A percentile compares a stretch with the other conserved stretches of the same genome.
These are phyloP conservation scores for Pristiophorus japonicus DNA, from an alignment of 2,113 vertebrate species.

Conservation along the genomic window DNA sequence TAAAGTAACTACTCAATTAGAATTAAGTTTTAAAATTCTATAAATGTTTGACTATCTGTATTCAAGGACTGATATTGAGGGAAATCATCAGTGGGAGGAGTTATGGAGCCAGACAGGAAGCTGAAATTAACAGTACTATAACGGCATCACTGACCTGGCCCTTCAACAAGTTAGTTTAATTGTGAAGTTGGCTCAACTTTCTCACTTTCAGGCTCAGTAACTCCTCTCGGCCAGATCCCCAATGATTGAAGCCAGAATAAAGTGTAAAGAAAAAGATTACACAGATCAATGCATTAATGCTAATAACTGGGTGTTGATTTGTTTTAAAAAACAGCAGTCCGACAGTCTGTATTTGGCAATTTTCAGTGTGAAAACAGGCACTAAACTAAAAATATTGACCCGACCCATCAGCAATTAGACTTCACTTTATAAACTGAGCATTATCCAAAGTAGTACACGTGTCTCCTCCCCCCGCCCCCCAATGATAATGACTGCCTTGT, in stretches of 20 bases:
- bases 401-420: neutral
- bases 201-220: neutral
- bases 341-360: slow-evolving; percentile 23
- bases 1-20: neutral
- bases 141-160: neutral
- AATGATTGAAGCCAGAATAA: neutral
- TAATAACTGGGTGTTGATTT: neutral
- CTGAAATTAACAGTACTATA: neutral
- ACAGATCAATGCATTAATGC: neutral
- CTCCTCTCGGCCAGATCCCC: neutral
- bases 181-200: neutral
- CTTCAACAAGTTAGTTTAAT: neutral
- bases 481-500: neutral
- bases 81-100: neutral
- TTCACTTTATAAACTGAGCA: neutral
- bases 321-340: neutral
- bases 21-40: neutral
- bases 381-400: neutral
- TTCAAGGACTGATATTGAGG: neutral
- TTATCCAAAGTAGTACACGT: neutral
- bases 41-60: neutral
- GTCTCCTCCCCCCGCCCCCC: neutral
- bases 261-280: neutral
- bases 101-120: neutral
- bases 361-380: slow-evolving; percentile 18